A percentile compares a stretch with the other conserved stretches of the same genome.
phyloP scores from a whole-genome alignment of 2,797 vertebrate genomes.

The Anguilla marmorata region DNA sequence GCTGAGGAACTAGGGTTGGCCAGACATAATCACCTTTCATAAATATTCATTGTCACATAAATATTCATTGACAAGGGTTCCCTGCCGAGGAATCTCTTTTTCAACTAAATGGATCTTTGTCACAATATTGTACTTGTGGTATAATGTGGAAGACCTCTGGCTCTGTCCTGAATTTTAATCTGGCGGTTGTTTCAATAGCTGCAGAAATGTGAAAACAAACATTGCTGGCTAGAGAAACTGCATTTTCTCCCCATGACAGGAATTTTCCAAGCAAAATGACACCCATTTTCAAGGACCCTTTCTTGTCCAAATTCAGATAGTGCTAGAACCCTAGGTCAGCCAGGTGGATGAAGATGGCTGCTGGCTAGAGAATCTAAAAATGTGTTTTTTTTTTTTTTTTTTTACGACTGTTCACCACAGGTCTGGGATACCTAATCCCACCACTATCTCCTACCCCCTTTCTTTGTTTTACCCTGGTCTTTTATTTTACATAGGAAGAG shows the following conservation, averaged over 20 bases:
- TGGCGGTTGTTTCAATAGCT: neutral
- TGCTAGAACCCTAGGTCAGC: neutral
- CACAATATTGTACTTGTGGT: neutral
- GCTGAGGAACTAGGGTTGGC: neutral
- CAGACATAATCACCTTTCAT: neutral
- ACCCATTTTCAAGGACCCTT: neutral
- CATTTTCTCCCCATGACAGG: neutral
- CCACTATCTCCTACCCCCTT: neutral
- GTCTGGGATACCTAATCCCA: neutral
- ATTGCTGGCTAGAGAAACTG: neutral
- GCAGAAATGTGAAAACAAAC: neutral
- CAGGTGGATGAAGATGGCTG: neutral
- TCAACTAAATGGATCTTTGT: slow-evolving; percentile 4
- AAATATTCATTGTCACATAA: slow-evolving; percentile 6
- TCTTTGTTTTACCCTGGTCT: neutral
- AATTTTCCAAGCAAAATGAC: neutral
- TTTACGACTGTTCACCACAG: neutral
- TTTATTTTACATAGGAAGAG: neutral
- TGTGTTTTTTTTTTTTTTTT: neutral
- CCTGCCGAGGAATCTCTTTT: neutral
- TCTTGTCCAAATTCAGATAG: neutral
- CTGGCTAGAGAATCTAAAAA: neutral
- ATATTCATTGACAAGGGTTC: neutral
- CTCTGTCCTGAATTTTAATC: neutral
- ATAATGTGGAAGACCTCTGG: neutral